These are phyloP conservation scores for Alauda arvensis DNA, from an alignment of 2,797 vertebrate genomes.

Conservation along the genomic window DNA sequence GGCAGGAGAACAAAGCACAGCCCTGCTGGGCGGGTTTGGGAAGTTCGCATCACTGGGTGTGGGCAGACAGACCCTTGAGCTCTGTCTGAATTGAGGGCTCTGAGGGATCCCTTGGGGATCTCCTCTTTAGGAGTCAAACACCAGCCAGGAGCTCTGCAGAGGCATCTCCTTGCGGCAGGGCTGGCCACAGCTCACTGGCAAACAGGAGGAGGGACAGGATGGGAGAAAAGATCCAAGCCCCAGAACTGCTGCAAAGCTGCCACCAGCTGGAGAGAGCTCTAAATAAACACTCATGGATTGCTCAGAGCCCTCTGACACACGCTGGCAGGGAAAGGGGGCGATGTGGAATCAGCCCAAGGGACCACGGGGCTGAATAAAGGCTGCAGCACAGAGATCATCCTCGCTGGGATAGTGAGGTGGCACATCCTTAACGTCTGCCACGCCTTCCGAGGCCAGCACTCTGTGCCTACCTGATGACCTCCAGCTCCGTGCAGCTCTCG, in stretches of 20 bases:
- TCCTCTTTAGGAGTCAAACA: background rate
- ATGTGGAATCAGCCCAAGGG: background rate
- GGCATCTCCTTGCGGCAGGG: background rate
- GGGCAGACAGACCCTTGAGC: background rate
- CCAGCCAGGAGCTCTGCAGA: background rate
- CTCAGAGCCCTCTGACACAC: background rate
- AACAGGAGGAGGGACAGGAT: background rate
- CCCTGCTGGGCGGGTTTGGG: background rate
- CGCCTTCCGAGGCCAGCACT: background rate
- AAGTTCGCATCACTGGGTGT: background rate
- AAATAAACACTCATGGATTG: accelerated
- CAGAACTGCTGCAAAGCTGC: background rate
- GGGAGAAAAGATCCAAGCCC: background rate
- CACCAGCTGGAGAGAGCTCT: conserved; percentile 13
- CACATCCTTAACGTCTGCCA: accelerated
- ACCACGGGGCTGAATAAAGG: background rate
- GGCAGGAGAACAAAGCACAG: background rate
- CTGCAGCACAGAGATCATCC: accelerated
- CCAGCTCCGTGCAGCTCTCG: conserved; percentile 78
- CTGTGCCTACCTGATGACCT: conserved; percentile 88
- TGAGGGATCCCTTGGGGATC: background rate
- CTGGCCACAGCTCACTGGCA: background rate
- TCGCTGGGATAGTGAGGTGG: accelerated
- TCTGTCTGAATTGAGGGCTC: conserved; percentile 8
- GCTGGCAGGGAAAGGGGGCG: background rate